These are phyloP conservation scores for Agrenia bidenticulata DNA, from an alignment of 2,888 invertebrate species.

Conservation along the genomic window DNA sequence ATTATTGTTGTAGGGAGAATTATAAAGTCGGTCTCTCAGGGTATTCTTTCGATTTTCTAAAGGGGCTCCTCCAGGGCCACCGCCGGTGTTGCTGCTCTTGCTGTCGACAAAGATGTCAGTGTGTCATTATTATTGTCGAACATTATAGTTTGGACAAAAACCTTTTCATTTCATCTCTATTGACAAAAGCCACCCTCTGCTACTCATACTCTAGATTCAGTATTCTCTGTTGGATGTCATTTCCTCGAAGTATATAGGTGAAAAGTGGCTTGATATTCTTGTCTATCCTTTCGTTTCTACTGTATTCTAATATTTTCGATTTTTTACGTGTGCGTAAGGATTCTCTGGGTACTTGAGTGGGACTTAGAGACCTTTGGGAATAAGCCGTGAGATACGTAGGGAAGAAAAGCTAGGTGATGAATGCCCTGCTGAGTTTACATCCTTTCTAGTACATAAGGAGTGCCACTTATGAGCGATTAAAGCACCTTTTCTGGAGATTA, in stretches of 20 bases:
- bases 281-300: too few species aligned
- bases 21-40: slow-evolving; percentile 12
- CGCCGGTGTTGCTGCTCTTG: slow-evolving; percentile 11
- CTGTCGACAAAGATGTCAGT: slow-evolving; percentile 10
- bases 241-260: too few species aligned
- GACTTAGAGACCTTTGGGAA: too few species aligned
- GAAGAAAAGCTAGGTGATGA: background rate
- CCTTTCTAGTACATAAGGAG: background rate
- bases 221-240: too few species aligned
- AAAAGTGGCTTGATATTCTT: too few species aligned
- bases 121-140: slow-evolving; percentile 1
- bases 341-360: too few species aligned
- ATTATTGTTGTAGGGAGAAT: slow-evolving; percentile 13
- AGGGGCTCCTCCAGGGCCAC: background rate
- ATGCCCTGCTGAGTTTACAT: slow-evolving; percentile 4
- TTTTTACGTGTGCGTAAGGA: too few species aligned
- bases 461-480: slow-evolving; percentile 1
- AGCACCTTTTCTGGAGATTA: slow-evolving; percentile 14
- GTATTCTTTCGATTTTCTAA: background rate
- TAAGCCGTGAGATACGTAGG: too few species aligned
- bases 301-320: too few species aligned
- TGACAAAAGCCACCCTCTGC: too few species aligned
- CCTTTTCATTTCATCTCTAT: background rate
- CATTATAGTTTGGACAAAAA: background rate
- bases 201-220: too few species aligned